Evolutionary conservation across 2,113 vertebrate species (phyloP).

Genomic region (Arvicanthis niloticus): DNA sequence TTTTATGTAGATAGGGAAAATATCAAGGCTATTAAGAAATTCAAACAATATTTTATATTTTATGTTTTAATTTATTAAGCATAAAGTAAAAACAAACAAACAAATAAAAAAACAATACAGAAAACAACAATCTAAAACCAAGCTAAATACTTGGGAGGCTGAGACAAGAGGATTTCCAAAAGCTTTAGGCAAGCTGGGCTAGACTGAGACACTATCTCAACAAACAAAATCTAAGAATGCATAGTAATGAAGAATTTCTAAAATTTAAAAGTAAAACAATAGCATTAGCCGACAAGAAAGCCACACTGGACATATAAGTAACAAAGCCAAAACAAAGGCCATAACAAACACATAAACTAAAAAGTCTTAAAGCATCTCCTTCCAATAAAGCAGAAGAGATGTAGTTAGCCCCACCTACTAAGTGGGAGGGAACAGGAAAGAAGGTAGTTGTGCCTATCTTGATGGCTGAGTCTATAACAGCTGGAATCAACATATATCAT

Average conservation of each 20-base stretch:
- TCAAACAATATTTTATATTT: too few species aligned
- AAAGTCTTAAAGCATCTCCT: background rate
- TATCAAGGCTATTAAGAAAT: too few species aligned
- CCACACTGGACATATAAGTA: background rate
- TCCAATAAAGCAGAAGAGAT: background rate
- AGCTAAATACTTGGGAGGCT: background rate
- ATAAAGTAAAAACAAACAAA: too few species aligned
- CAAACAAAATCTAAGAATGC: background rate
- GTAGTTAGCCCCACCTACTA: background rate
- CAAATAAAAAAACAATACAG: background rate
- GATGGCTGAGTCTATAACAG: background rate
- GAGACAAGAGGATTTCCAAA: background rate
- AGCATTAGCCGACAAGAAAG: background rate
- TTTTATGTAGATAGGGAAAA: too few species aligned
- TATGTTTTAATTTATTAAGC: too few species aligned
- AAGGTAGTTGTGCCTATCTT: background rate
- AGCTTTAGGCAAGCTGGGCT: background rate
- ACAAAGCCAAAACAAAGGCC: background rate
- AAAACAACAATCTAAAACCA: background rate
- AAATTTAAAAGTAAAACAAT: background rate
- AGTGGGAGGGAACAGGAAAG: background rate
- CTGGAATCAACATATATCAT: background rate
- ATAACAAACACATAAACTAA: background rate
- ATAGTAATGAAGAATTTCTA: background rate
- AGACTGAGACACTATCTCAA: background rate